Percentiles rank a stretch among this genome's conserved stretches.
Conservation (phyloP, 1,140 invertebrate species). For the Diuraphis noxia region DNA sequence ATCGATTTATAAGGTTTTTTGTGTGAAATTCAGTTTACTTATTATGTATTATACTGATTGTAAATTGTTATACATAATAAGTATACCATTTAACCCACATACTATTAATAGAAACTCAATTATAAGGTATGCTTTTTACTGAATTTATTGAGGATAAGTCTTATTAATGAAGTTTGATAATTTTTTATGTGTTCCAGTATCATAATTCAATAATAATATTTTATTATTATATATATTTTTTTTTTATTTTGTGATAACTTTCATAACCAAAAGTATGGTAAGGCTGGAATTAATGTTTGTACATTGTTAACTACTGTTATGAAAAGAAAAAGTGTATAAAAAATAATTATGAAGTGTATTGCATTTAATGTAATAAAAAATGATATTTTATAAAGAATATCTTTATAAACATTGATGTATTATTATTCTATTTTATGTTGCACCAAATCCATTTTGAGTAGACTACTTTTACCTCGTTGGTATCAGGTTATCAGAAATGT, state of each 20-base stretch:
- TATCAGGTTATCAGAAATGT: background rate
- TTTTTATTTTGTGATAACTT: conserved; percentile 48
- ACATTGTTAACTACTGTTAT: conserved; percentile 50
- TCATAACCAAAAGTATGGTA: conserved; percentile 45
- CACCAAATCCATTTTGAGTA: background rate
- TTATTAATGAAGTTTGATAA: conserved; percentile 2
- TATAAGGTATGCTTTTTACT: background rate
- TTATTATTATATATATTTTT: conserved; percentile 32
- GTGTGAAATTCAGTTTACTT: background rate
- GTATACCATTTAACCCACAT: background rate
- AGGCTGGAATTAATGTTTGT: conserved; percentile 47
- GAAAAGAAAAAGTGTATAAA: conserved; percentile 45
- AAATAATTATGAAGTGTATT: conserved; percentile 21
- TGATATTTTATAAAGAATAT: conserved; percentile 13
- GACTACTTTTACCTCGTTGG: background rate
- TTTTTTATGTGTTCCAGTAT: conserved; percentile 30
- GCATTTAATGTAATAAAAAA: conserved; percentile 49
- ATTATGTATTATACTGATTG: conserved; percentile 17
- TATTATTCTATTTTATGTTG: background rate
- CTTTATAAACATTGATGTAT: conserved; percentile 23
- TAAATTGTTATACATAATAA: conserved; percentile 10
- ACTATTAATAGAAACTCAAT: conserved; percentile 19
- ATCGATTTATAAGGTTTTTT: conserved; percentile 24
- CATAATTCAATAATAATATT: conserved; percentile 31
- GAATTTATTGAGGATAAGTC: background rate